These are phyloP conservation scores for Alexandromys fortis DNA, from an alignment of 2,113 vertebrate genomes.

Conservation along the genomic window DNA sequence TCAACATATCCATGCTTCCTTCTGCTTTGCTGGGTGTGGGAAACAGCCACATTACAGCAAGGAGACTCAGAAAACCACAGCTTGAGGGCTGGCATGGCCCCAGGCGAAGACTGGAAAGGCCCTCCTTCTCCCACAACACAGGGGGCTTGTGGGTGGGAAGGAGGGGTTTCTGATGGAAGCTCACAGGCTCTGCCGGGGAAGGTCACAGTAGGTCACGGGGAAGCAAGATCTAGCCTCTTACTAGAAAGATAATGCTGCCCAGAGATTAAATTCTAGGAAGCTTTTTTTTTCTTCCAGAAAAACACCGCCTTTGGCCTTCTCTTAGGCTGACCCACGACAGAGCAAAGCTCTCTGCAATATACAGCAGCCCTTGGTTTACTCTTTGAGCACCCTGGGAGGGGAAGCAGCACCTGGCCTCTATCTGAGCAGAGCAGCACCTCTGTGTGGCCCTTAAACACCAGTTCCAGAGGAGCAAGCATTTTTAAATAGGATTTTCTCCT, in stretches of 20 bases:
- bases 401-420: slow-evolving; percentile 46
- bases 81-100: slow-evolving; percentile 80
- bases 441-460: neutral
- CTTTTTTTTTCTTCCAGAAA: slow-evolving; percentile 66
- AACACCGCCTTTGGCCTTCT: slow-evolving; percentile 75
- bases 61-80: slow-evolving; percentile 82
- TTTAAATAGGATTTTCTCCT: slow-evolving; percentile 12
- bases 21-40: slow-evolving; percentile 79
- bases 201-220: slow-evolving; percentile 60
- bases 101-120: slow-evolving; percentile 85
- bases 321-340: slow-evolving; percentile 55
- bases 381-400: slow-evolving; percentile 43
- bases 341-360: slow-evolving; percentile 48
- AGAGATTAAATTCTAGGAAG: slow-evolving; percentile 79
- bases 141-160: slow-evolving; percentile 84
- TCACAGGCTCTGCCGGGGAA: slow-evolving; percentile 80
- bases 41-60: slow-evolving; percentile 73
- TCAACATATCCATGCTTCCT: slow-evolving; percentile 55
- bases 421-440: neutral
- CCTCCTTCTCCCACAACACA: slow-evolving; percentile 83
- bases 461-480: neutral
- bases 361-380: slow-evolving; percentile 38
- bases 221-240: slow-evolving; percentile 83
- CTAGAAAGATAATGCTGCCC: slow-evolving; percentile 76
- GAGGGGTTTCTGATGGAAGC: slow-evolving; percentile 84